Evolutionary conservation across 2,797 vertebrate genomes (phyloP).

Genomic region (Kryptolebias ocellatus): DNA sequence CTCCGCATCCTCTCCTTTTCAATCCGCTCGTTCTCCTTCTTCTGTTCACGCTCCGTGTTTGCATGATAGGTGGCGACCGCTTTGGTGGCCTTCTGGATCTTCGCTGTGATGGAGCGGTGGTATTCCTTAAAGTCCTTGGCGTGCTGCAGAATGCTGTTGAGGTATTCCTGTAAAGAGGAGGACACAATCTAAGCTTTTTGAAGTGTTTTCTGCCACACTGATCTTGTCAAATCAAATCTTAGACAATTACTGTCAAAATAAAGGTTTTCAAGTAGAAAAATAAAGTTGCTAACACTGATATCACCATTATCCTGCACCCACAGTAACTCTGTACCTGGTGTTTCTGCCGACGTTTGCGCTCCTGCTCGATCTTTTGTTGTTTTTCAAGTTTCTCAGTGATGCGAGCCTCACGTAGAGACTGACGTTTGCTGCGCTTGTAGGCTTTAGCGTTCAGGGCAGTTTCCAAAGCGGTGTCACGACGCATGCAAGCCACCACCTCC

Average conservation of each 20-base stretch:
- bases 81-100: slow-evolving; percentile 96
- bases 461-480: slow-evolving; percentile 93
- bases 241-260: neutral
- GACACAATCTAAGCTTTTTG: neutral
- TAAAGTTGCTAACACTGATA: neutral
- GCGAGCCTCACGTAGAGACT: slow-evolving; percentile 93
- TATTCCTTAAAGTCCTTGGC: slow-evolving; percentile 99
- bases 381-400: slow-evolving; percentile 99
- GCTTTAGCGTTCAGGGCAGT: slow-evolving; percentile 96
- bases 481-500: slow-evolving; percentile 98
- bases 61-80: slow-evolving; percentile 95
- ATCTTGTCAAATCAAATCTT: too few species aligned
- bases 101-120: slow-evolving; percentile 93
- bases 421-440: slow-evolving; percentile 97
- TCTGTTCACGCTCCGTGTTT: slow-evolving; percentile 97
- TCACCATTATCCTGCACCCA: neutral
- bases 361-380: slow-evolving; percentile 98
- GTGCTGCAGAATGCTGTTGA: slow-evolving; percentile 98
- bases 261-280: neutral
- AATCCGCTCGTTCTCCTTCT: slow-evolving; percentile 96
- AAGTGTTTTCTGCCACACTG: too few species aligned
- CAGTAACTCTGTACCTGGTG: slow-evolving; percentile 85
- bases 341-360: slow-evolving; percentile 95
- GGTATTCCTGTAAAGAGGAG: slow-evolving; percentile 87
- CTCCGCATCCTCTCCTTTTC: slow-evolving; percentile 97